Evolutionary conservation across 2,888 invertebrate genomes (phyloP).

Genomic region (Tenodera sinensis): DNA sequence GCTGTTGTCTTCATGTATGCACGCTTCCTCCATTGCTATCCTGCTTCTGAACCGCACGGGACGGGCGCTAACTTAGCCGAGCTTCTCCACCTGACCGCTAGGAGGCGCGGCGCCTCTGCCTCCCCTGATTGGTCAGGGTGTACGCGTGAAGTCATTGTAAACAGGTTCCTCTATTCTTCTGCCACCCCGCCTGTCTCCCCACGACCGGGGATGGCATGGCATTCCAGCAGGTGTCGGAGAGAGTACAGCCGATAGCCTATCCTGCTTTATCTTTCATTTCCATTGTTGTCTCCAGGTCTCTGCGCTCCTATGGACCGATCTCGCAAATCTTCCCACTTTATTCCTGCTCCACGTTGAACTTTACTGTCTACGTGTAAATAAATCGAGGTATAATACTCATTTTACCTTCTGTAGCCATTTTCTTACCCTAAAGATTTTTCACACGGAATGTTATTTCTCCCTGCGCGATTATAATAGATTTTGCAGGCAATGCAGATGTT

Average conservation of each 20-base stretch:
- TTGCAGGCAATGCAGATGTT: no score
- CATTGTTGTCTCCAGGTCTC: neutral
- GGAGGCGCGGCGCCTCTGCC: neutral
- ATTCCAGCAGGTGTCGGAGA: neutral
- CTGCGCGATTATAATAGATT: no score
- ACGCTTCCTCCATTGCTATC: neutral
- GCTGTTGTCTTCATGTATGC: neutral
- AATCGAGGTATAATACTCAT: no score
- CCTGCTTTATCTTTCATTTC: neutral
- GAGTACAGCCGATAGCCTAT: neutral
- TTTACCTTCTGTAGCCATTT: no score
- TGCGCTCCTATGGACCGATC: neutral
- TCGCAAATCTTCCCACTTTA: neutral
- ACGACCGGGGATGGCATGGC: neutral
- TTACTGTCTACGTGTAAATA: no score
- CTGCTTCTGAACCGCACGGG: neutral
- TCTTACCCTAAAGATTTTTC: no score
- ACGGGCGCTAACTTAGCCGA: neutral
- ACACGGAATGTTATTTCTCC: no score
- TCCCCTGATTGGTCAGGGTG: neutral
- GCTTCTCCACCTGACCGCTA: neutral
- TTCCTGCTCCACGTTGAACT: no score
- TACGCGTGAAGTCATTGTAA: neutral
- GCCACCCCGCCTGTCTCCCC: neutral
- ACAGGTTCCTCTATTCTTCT: neutral